These are phyloP conservation scores for Takifugu flavidus DNA, from an alignment of 2,113 vertebrate genomes.

Conservation along the genomic window DNA sequence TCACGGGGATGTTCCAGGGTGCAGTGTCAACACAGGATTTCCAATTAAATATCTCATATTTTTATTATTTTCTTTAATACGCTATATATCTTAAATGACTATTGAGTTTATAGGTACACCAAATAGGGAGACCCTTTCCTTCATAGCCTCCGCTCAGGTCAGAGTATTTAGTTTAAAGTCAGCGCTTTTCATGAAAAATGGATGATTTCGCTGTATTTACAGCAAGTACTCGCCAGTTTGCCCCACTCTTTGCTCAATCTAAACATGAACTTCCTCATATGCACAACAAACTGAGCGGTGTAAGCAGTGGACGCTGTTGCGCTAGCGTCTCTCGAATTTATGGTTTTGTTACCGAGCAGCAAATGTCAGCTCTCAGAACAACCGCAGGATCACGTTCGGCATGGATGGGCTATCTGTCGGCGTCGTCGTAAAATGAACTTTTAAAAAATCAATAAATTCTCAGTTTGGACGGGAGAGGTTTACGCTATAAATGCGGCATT, in stretches of 20 bases:
- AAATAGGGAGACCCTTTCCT: neutral
- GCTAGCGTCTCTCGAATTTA: conserved; percentile 21
- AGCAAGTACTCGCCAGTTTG: conserved; percentile 9
- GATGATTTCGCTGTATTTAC: conserved; percentile 7
- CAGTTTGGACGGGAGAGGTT: neutral
- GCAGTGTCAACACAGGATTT: conserved; percentile 2
- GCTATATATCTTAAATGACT: no score
- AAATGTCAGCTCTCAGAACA: conserved; percentile 32
- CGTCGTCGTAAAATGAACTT: neutral
- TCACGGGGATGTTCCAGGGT: conserved; percentile 41
- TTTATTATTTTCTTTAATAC: no score
- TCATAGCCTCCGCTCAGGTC: neutral
- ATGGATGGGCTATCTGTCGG: neutral
- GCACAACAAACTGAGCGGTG: conserved; percentile 28
- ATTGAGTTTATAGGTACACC: no score
- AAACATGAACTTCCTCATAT: conserved; percentile 38
- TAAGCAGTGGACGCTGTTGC: conserved; percentile 21
- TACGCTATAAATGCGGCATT: no score
- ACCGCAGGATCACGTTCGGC: neutral
- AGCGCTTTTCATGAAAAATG: conserved; percentile 1
- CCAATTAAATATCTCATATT: neutral
- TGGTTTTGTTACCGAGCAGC: conserved; percentile 41
- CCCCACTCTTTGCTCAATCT: conserved; percentile 14
- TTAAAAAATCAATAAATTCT: neutral
- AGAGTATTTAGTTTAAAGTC: neutral